phyloP scores from a whole-genome alignment of 2,113 vertebrate species.

The Daboia siamensis region DNA sequence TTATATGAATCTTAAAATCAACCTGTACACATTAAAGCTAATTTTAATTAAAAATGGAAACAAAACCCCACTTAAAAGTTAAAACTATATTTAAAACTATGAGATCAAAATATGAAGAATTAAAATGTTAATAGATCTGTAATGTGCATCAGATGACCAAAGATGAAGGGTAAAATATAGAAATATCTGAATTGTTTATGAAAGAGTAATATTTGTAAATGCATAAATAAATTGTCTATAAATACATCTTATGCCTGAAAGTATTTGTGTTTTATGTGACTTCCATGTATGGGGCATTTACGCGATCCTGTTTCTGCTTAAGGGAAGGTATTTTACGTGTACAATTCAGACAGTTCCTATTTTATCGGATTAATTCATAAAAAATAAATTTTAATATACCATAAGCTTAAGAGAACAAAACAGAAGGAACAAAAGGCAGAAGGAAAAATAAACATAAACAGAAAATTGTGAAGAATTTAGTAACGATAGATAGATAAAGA shows the following conservation, averaged over 20 bases:
- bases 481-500: neutral
- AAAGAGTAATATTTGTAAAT: slow-evolving; percentile 64
- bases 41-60: slow-evolving; percentile 26
- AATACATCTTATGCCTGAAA: slow-evolving; percentile 14
- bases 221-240: slow-evolving; percentile 59
- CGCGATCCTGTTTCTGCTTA: neutral
- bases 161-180: slow-evolving; percentile 61
- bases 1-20: slow-evolving; percentile 33
- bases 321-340: neutral
- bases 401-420: neutral
- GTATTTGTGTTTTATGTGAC: neutral
- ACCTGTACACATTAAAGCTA: slow-evolving; percentile 27
- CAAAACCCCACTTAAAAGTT: slow-evolving; percentile 29
- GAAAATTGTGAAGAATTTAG: neutral
- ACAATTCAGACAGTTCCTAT: neutral
- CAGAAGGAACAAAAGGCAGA: neutral
- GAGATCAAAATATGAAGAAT: neutral
- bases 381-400: neutral
- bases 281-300: neutral
- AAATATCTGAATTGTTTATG: slow-evolving; percentile 67
- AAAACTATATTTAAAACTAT: neutral
- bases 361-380: neutral
- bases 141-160: slow-evolving; percentile 61
- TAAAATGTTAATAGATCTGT: slow-evolving; percentile 25
- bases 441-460: neutral